Evolutionary conservation across 2,113 vertebrate species (phyloP), one percentile per base, ranked within the genome.

Genomic region (Calidris pygmaea): DNA sequence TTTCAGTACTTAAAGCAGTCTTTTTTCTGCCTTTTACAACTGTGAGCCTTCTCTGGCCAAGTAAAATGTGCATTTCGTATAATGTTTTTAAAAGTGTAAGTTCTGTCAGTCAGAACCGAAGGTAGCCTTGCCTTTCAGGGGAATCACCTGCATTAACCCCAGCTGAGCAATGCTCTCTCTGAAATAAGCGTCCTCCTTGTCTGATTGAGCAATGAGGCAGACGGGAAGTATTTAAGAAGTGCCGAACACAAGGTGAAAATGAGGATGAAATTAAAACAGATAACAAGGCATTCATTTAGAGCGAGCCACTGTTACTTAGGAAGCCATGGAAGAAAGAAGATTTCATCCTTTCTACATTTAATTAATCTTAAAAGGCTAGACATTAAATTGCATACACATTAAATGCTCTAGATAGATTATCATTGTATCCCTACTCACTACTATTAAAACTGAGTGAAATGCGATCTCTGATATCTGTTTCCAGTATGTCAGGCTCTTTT

Each of bases 361-460:
- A 56, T 92, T 81, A 90, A 87, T 82, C 85, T 89, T 45, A 88
- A 95, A 76, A 78, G 17, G 67, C 41, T 86, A 85, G 52, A 76
- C n/a, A 70, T 47, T 93, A 93, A 89, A 93, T 93, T 73, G 87
- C 68, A 60, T 30, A 52, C n/a, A 82, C 55, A 43, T 88, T 95
- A 96, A 93, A 94, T 30, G 29, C 66, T 93, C 78, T 62, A 81
- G 68, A 84, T 83, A 89, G 65, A 87, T 90, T 89, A 89, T 50
- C 78, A 52, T 47, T 90, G 55, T 35, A 85, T 88, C 85, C 76
- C 88, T 97, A 86, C 45, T 68, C 63, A 39, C 85, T 79, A 85
- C 75, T 86, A 90, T 73, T 96, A 85, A 93, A 96, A 93, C 66
- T 39, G 81, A 93, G 67, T 89, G 89, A 87, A 96, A 97, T 35